These are phyloP conservation scores for Pseudachorutes palmiensis DNA, from an alignment of 1,140 invertebrate genomes.

Conservation along the genomic window DNA sequence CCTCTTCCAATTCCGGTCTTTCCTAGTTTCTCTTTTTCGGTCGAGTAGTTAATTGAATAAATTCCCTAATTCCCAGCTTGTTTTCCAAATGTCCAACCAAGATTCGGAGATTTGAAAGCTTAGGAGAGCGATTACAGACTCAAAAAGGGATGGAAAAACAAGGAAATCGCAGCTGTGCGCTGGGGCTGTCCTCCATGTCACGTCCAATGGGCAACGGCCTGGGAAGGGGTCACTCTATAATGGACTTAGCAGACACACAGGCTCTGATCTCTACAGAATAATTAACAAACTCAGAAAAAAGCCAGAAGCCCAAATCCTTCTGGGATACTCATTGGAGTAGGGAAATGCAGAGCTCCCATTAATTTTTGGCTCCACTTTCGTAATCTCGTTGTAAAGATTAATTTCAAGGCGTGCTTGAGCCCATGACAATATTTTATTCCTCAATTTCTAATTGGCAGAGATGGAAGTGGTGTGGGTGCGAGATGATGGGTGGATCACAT, in stretches of 20 bases:
- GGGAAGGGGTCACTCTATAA: not conserved
- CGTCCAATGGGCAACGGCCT: not conserved
- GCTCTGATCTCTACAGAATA: not conserved
- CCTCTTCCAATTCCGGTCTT: conserved; percentile 5
- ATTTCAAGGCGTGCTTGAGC: not conserved
- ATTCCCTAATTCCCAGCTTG: conserved; percentile 39
- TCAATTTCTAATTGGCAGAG: conserved; percentile 6
- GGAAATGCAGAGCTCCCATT: not conserved
- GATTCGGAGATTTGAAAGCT: conserved; percentile 14
- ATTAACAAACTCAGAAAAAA: not conserved
- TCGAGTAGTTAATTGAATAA: conserved; percentile 39
- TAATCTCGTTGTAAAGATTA: not conserved
- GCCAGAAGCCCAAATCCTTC: not conserved
- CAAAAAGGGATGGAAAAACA: not conserved
- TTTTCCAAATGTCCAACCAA: conserved; percentile 38
- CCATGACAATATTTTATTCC: not conserved
- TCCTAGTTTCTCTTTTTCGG: conserved; percentile 4
- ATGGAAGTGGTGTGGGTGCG: not conserved
- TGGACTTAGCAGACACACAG: not conserved
- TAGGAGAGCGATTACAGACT: not conserved
- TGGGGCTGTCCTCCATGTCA: not conserved
- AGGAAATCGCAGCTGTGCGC: not conserved
- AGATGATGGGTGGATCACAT: conserved; percentile 7
- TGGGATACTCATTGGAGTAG: not conserved
- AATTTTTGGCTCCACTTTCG: not conserved